These are phyloP conservation scores for Colistium nudipinnis DNA, from an alignment of 2,113 vertebrate genomes.

Conservation along the genomic window DNA sequence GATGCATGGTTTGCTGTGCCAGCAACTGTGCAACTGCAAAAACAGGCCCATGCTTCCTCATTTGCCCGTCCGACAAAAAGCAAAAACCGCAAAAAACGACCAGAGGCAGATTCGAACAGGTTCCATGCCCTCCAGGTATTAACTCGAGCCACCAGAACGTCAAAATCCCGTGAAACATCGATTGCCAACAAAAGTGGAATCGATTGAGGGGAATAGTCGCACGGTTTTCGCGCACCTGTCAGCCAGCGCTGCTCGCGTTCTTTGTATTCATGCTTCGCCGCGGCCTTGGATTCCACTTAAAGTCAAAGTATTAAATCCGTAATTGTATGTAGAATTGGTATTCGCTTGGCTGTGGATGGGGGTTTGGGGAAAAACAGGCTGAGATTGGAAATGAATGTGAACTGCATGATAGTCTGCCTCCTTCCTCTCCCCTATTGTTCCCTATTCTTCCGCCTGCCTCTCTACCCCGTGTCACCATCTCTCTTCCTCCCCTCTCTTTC, in stretches of 20 bases:
- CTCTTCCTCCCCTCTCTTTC: slow-evolving; percentile 56
- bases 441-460: slow-evolving; percentile 49
- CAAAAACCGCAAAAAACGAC: not conserved
- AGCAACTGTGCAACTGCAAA: slow-evolving; percentile 12
- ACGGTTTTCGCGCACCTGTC: slow-evolving; percentile 55
- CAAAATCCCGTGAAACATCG: slow-evolving; percentile 32
- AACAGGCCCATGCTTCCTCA: slow-evolving; percentile 15
- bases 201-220: slow-evolving; percentile 41
- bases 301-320: slow-evolving; percentile 69
- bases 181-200: slow-evolving; percentile 39
- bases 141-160: slow-evolving; percentile 37
- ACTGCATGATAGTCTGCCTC: slow-evolving; percentile 72
- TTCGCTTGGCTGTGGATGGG: slow-evolving; percentile 60
- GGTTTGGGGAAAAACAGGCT: slow-evolving; percentile 68
- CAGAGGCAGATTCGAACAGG: not conserved
- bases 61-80: slow-evolving; percentile 32
- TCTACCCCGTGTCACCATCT: slow-evolving; percentile 55
- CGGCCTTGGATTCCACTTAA: slow-evolving; percentile 65
- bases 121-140: slow-evolving; percentile 33
- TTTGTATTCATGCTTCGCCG: slow-evolving; percentile 59
- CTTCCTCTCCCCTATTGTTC: slow-evolving; percentile 65
- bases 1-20: not conserved
- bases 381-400: slow-evolving; percentile 80
- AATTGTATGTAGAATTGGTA: slow-evolving; percentile 75
- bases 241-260: slow-evolving; percentile 22